phyloP scores from a whole-genome alignment of 2,113 vertebrate genomes.

The Prunella himalayana region DNA sequence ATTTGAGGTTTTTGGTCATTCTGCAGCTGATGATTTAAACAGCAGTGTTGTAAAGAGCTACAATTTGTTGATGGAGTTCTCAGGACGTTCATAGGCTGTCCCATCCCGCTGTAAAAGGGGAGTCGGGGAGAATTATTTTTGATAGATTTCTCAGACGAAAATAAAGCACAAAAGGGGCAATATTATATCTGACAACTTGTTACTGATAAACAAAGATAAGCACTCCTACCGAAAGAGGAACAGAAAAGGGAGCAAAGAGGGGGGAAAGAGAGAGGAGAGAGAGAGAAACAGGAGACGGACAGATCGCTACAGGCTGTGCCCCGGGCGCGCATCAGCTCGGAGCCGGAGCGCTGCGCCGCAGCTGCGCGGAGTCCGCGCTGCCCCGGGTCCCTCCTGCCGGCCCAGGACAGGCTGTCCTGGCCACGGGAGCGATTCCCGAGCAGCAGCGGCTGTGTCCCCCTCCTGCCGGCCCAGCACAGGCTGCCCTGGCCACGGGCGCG shows the following conservation, averaged over 20 bases:
- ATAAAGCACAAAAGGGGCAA: neutral
- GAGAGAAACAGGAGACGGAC: neutral
- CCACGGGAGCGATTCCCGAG: no score
- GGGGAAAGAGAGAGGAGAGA: no score
- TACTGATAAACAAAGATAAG: neutral
- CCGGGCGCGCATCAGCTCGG: fast-evolving
- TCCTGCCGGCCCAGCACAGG: fast-evolving
- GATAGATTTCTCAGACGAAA: neutral
- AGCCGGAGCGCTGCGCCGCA: fast-evolving
- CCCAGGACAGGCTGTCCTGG: no score
- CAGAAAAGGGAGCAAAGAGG: neutral
- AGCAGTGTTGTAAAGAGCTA: neutral
- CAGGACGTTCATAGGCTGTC: neutral
- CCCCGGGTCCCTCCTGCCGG: no score
- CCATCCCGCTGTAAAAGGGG: fast-evolving
- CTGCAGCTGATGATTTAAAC: neutral
- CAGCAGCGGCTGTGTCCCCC: neutral
- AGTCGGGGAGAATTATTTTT: no score
- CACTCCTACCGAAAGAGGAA: no score
- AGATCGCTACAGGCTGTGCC: fast-evolving
- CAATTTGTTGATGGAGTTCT: neutral
- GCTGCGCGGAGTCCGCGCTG: no score
- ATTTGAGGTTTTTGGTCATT: neutral
- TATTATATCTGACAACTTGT: no score
- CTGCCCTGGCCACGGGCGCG: neutral